These are phyloP conservation scores for Aplochiton taeniatus DNA, from an alignment of 2,797 vertebrate genomes.

Conservation along the genomic window DNA sequence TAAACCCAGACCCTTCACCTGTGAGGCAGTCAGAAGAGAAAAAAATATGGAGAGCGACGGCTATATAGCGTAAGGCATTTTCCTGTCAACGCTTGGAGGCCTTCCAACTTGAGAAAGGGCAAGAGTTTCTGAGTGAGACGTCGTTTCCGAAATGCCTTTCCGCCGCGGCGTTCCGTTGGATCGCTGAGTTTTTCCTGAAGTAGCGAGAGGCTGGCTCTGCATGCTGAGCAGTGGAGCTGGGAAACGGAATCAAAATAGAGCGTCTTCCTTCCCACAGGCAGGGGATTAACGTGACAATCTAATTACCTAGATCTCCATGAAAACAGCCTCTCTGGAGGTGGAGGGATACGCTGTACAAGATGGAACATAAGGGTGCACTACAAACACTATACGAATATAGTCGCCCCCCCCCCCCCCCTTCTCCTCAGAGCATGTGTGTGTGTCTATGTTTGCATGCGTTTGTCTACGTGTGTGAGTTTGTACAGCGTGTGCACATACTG, in stretches of 20 bases:
- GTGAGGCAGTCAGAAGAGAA: constrained; percentile 17
- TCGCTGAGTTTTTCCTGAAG: background rate
- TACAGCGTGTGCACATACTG: too few species aligned
- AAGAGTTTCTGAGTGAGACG: constrained; percentile 35
- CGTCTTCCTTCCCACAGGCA: constrained; percentile 64
- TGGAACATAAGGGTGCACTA: constrained; percentile 22
- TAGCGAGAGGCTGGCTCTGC: constrained; percentile 33
- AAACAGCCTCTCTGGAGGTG: constrained; percentile 68
- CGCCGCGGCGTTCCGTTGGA: background rate
- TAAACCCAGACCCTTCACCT: constrained; percentile 1
- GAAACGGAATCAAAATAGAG: constrained; percentile 78
- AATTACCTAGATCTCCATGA: constrained; percentile 74
- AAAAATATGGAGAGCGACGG: constrained; percentile 17
- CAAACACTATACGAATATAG: background rate
- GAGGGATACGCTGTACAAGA: constrained; percentile 40
- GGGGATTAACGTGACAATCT: constrained; percentile 75
- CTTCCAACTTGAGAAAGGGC: constrained; percentile 41
- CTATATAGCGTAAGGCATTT: constrained; percentile 18
- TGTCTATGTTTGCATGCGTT: background rate
- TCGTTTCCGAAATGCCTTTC: constrained; percentile 27
- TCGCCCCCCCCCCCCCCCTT: background rate
- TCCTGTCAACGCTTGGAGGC: constrained; percentile 42
- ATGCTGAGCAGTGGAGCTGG: constrained; percentile 59
- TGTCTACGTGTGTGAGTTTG: background rate
- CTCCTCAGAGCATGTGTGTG: too few species aligned